phyloP scores from a whole-genome alignment of 2,113 vertebrate genomes.

The Oryctolagus cuniculus region DNA sequence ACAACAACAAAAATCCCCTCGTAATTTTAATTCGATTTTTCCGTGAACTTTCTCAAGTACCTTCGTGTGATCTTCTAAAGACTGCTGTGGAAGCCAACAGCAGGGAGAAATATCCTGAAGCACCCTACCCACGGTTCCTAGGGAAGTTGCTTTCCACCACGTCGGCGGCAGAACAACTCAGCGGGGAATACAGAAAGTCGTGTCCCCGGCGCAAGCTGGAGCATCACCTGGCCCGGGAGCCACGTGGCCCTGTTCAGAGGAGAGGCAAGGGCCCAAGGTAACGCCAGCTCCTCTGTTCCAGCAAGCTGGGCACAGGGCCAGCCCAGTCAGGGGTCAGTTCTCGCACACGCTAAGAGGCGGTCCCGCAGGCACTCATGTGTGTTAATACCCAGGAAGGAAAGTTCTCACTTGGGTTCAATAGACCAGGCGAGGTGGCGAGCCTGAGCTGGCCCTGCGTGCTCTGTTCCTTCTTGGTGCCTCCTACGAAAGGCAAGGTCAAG shows the following conservation, averaged over 20 bases:
- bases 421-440: not conserved
- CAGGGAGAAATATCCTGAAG: not conserved
- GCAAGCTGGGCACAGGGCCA: not conserved
- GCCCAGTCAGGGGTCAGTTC: too few relatives aligned
- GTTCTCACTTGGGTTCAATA: not conserved
- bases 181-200: rapidly evolving
- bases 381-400: not conserved
- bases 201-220: not conserved
- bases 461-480: not conserved
- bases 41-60: too few relatives aligned
- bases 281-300: rapidly evolving
- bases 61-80: not conserved
- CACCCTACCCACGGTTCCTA: not conserved
- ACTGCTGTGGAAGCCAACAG: not conserved
- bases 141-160: not conserved
- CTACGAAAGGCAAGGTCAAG: not conserved
- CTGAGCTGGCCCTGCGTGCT: rapidly evolving
- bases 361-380: not conserved
- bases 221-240: not conserved
- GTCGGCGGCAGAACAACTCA: not conserved
- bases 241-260: not conserved
- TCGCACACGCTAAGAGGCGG: not conserved
- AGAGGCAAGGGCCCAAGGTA: not conserved
- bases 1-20: too few relatives aligned
- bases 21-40: too few relatives aligned